Conservation (phyloP, 2,888 invertebrate genomes). For the Agapostemon virescens region DNA sequence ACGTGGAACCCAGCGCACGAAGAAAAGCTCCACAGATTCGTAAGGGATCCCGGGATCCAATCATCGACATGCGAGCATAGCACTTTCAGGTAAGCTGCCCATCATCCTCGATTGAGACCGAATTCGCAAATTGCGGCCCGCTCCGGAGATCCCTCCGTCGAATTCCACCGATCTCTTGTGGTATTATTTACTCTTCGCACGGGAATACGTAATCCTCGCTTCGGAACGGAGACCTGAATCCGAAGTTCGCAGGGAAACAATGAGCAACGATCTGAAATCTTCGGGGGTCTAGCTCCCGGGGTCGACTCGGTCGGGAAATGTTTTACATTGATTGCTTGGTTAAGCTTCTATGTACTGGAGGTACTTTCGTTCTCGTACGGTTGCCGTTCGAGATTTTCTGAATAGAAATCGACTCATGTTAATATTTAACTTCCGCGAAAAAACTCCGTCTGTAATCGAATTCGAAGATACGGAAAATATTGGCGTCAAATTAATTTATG, state of each 20-base stretch:
- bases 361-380: background rate
- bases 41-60: conserved; percentile 27
- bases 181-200: conserved; percentile 32
- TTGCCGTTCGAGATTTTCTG: background rate
- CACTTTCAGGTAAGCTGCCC: conserved; percentile 40
- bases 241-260: background rate
- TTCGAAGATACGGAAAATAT: background rate
- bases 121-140: conserved; percentile 34
- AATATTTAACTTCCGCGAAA: background rate
- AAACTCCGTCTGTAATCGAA: background rate
- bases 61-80: conserved; percentile 34
- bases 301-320: background rate
- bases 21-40: background rate
- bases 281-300: background rate
- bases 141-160: background rate
- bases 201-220: background rate
- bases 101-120: conserved; percentile 21
- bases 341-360: background rate
- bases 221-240: background rate
- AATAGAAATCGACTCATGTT: background rate
- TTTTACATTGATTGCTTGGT: conserved; percentile 2
- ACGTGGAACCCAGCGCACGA: background rate
- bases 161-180: background rate
- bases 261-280: background rate
- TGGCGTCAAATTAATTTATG: background rate